Conservation (phyloP, 2,113 vertebrate genomes). For the Felis chaus region DNA sequence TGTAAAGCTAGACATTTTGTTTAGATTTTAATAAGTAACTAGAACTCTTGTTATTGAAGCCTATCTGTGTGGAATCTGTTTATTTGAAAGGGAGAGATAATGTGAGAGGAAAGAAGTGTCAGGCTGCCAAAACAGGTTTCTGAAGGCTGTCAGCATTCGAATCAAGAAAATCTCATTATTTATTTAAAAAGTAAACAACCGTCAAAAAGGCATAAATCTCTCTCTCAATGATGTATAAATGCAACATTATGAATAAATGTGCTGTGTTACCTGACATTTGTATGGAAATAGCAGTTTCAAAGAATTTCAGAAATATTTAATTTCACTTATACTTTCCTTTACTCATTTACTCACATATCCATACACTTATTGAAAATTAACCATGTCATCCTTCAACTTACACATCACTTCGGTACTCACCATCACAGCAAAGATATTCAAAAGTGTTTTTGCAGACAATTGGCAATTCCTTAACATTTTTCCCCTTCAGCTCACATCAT, state of each 20-base stretch:
- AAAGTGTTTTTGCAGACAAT: neutral
- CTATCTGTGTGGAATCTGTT: conserved; percentile 1
- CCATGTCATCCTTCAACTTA: neutral
- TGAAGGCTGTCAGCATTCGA: neutral
- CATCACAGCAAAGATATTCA: neutral
- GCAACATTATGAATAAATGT: neutral
- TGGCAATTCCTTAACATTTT: neutral
- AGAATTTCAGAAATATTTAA: conserved; percentile 38
- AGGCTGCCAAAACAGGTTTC: neutral
- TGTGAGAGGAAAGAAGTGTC: neutral
- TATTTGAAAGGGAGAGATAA: conserved; percentile 60
- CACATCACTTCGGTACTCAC: neutral
- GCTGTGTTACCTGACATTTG: neutral
- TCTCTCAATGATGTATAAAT: neutral
- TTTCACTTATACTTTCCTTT: neutral
- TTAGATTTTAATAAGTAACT: conserved; percentile 54
- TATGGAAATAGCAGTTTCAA: conserved; percentile 26
- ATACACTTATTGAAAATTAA: neutral
- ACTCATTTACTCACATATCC: neutral
- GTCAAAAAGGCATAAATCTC: neutral
- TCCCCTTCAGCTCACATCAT: neutral
- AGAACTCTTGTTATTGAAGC: conserved; percentile 30
- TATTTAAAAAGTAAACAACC: conserved; percentile 40
- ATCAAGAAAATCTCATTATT: conserved; percentile 51
- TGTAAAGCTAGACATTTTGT: neutral